Evolutionary conservation across 2,113 vertebrate species (phyloP), one percentile per base, ranked within the genome.

Genomic region (Platycercus adscitus): DNA sequence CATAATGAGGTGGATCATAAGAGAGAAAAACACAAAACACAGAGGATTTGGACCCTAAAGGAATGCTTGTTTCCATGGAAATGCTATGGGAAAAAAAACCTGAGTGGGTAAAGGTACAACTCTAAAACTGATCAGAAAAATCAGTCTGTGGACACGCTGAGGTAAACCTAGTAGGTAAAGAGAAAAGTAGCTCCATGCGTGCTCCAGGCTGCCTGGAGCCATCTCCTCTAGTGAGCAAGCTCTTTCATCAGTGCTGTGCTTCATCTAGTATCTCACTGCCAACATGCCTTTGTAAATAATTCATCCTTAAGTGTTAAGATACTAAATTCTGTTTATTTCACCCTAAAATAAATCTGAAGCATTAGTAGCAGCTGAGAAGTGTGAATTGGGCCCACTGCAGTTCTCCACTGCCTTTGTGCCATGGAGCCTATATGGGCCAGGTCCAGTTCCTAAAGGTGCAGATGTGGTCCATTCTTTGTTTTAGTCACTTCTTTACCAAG

Each of bases 1-100:
- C 0, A 0, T 50, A 60, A 35, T 49, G 26, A 58, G 20, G 18
- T 58, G 29, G 13, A n/a, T 56, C 11, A 3, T 37, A 49, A 65
- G 28, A 60, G 29, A 60, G 13, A 55, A 10, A 78, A 78, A 11
- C 25, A 52, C 5, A n/a, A 90, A 84, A 5, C 33, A 61, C 6
- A 6, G 19, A 73, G 37, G 10, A 50, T 78, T 65, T 85, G 66
- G 86, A 60, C 18, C 16, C 24, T 63, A 19, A 24, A 14, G 23
- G 23, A 80, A 60, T 66, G n/a, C 19, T 43, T 46, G 17, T 46
- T 56, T 82, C 13, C 19, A 26, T 21, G 44, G 31, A 88, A 66
- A 39, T 2, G 0, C 19, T 50, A 5, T 7, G 17, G 52, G 23
- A 29, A 9, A 58, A 65, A 77, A 49, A 7, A 6, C 5, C 3